Evolutionary conservation across 30 jellyfish, hydroid and myxozoan species (phyloP).

Genomic region (Turritopsis dohrnii): DNA sequence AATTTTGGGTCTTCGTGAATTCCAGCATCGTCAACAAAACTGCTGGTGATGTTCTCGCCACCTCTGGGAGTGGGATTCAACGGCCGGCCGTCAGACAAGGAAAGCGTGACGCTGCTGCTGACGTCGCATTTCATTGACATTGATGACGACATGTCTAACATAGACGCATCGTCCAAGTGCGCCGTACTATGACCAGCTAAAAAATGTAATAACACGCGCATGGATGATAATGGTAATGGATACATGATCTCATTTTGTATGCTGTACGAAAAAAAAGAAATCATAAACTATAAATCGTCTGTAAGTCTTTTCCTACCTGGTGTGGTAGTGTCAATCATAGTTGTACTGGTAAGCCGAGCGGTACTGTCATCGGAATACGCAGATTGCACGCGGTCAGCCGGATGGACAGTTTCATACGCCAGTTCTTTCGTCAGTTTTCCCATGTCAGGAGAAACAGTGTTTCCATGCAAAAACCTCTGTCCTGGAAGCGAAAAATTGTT

Average conservation of each 20-base stretch:
- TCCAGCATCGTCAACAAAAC: slow-evolving; percentile 3
- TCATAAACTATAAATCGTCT: no score
- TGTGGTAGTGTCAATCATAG: neutral
- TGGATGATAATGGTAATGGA: neutral
- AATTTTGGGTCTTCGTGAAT: neutral
- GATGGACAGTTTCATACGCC: slow-evolving; percentile 68
- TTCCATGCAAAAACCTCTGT: slow-evolving; percentile 41
- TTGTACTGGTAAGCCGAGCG: neutral
- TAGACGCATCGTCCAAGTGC: slow-evolving; percentile 10
- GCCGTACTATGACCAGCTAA: slow-evolving; percentile 19
- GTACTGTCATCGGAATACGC: neutral
- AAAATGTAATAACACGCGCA: no score
- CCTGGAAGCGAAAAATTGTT: slow-evolving; percentile 38
- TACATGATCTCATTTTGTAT: neutral
- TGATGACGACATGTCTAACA: neutral
- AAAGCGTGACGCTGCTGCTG: neutral
- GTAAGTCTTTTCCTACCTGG: neutral
- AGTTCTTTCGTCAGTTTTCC: slow-evolving; percentile 35
- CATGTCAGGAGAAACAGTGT: slow-evolving; percentile 20
- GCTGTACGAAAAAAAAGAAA: neutral
- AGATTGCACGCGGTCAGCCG: slow-evolving; percentile 4
- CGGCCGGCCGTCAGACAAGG: slow-evolving; percentile 13
- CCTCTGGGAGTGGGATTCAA: slow-evolving; percentile 16
- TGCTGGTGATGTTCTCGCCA: neutral
- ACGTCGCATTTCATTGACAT: slow-evolving; percentile 2